phyloP scores from a whole-genome alignment of 2,797 vertebrate species.

The Neostethus bicornis region DNA sequence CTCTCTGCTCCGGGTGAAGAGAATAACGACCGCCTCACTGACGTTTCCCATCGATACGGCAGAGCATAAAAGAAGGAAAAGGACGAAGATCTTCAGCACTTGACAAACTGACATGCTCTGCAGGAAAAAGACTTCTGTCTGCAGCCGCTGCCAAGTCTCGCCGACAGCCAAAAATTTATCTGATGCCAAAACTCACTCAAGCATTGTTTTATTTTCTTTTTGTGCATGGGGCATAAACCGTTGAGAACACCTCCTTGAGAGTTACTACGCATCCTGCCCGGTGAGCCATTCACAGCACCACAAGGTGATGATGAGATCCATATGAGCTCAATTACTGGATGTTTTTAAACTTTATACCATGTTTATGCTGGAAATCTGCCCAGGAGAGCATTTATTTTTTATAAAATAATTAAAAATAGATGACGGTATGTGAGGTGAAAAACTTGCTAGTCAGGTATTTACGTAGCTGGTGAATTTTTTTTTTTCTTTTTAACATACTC shows the following conservation, averaged over 20 bases:
- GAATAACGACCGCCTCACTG: constrained; percentile 17
- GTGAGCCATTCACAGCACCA: constrained; percentile 53
- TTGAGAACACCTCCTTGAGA: constrained; percentile 30
- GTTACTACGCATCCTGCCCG: constrained; percentile 43
- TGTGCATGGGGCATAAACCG: constrained; percentile 31
- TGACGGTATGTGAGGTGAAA: constrained; percentile 16
- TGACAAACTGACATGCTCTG: constrained; percentile 58
- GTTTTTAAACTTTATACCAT: constrained; percentile 14
- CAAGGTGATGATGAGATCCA: constrained; percentile 56
- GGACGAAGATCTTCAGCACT: constrained; percentile 50
- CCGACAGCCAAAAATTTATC: constrained; percentile 45
- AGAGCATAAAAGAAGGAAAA: constrained; percentile 39
- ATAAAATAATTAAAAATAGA: constrained; percentile 21
- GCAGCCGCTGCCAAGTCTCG: constrained; percentile 53
- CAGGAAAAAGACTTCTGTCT: constrained; percentile 55
- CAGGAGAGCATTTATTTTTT: constrained; percentile 22
- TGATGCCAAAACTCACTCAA: constrained; percentile 63
- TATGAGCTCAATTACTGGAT: constrained; percentile 49
- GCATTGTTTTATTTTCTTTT: constrained; percentile 37
- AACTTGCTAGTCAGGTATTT: too few relatives aligned
- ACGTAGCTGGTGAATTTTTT: too few relatives aligned
- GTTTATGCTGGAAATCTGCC: constrained; percentile 32
- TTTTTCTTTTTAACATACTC: too few relatives aligned
- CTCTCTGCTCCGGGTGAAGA: constrained; percentile 8
- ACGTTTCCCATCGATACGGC: constrained; percentile 41